Evolutionary conservation across 2,113 vertebrate species (phyloP), one percentile per base, ranked within the genome.

Genomic region (Dicentrarchus labrax): DNA sequence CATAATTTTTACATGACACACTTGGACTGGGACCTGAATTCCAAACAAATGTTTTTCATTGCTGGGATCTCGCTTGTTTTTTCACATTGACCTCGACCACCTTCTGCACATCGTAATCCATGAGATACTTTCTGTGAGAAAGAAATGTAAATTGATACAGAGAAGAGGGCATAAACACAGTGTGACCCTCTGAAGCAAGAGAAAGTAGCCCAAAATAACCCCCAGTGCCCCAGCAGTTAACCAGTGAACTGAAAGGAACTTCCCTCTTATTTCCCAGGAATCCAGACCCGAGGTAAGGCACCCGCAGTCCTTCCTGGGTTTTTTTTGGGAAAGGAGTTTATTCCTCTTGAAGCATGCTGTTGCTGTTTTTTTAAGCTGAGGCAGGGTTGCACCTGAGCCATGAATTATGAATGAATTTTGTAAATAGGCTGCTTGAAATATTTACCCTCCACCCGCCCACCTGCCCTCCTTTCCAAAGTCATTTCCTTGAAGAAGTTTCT

Each of bases 361-460:
- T 76, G 50, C 41, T 76, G 13, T 53, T 65, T 84, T 87, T 79
- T 57, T 6, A 68, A 84, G 50, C n/a, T 4, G 4, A 59, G 13
- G 60, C 67, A 72, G 75, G 67, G 87, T 86, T 88, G 86, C 82
- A 85, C 72, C 91, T 72, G 73, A 73, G 22, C 39, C 83, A 87
- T 89, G 84, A 94, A 92, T 92, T 90, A 91, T 89, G 62, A 80
- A 91, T 79, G 51, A 71, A 43, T 76, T 78, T 85, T 86, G 61
- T 74, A 84, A 88, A 89, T 51, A 83, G 69, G 68, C 87, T 65
- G 81, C 71, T 61, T 87, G 51, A 84, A 90, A 86, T 86, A 80
- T 83, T 92, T 78, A 72, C 75, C 85, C 68, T 48, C 66, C 12
- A 45, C 79, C 66, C 59, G 3, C 84, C 57, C 71, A 54, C 51